Conservation (phyloP, 2,797 vertebrate genomes). For the Phoxinus dragarum region DNA sequence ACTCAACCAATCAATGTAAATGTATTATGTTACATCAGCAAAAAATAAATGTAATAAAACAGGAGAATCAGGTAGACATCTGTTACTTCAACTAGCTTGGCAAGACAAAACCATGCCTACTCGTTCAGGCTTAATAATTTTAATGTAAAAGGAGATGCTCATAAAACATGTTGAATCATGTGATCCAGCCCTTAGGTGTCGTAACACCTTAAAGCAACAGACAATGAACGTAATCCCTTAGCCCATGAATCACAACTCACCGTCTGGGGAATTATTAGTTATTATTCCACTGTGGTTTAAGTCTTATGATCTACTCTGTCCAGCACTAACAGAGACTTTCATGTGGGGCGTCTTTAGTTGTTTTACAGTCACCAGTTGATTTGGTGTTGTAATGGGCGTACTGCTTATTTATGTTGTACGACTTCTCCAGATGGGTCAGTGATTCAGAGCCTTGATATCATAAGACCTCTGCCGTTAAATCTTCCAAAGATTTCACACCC, state of each 20-base stretch:
- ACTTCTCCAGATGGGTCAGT: conserved; percentile 51
- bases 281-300: conserved; percentile 23
- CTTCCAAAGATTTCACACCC: conserved; percentile 51
- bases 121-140: conserved; percentile 33
- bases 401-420: conserved; percentile 46
- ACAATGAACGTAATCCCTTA: conserved; percentile 29
- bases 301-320: conserved; percentile 16
- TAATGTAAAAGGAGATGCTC: conserved; percentile 27
- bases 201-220: conserved; percentile 43
- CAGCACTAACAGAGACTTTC: conserved; percentile 33
- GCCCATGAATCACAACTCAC: conserved; percentile 35
- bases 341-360: conserved; percentile 31
- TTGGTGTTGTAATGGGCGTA: conserved; percentile 39
- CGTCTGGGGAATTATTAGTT: conserved; percentile 32
- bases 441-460: conserved; percentile 42
- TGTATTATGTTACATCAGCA: background rate
- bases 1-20: background rate
- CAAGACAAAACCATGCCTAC: conserved; percentile 3
- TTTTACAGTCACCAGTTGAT: conserved; percentile 47
- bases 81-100: conserved; percentile 24
- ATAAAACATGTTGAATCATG: conserved; percentile 44
- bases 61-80: conserved; percentile 6
- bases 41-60: background rate
- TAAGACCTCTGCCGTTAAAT: conserved; percentile 48
- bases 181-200: conserved; percentile 41